phyloP scores from a whole-genome alignment of 2,888 invertebrate species.

The Myopa testacea region DNA sequence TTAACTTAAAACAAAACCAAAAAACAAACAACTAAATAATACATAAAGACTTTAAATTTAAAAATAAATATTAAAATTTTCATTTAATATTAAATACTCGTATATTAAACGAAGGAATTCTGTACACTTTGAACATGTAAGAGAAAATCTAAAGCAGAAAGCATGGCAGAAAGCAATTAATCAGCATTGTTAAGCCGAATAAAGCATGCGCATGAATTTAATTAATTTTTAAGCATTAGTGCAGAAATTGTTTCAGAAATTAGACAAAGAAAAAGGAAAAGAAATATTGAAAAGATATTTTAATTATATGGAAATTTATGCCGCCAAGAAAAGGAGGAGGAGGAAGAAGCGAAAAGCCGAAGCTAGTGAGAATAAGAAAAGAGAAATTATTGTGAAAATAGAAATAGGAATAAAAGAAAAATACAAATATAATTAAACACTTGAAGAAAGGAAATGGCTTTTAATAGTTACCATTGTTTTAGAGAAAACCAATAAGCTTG shows the following conservation, averaged over 20 bases:
- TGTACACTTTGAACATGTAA: not conserved
- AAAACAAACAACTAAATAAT: not conserved
- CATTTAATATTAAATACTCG: not conserved
- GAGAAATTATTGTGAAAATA: slow-evolving; percentile 25
- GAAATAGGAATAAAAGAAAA: slow-evolving; percentile 1
- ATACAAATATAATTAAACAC: not conserved
- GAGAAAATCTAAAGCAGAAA: not conserved
- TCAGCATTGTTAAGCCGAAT: not conserved
- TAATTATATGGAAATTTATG: not conserved
- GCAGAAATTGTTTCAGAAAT: slow-evolving; percentile 23
- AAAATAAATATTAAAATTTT: not conserved
- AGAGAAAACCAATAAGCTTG: too few species aligned
- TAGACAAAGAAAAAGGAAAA: slow-evolving; percentile 5
- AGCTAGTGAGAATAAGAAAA: slow-evolving; percentile 34
- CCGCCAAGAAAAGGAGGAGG: not conserved
- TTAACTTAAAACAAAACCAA: not conserved
- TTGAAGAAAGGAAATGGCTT: slow-evolving; percentile 10
- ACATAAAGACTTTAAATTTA: slow-evolving; percentile 19
- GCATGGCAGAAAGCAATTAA: slow-evolving; percentile 5
- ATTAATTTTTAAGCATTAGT: slow-evolving; percentile 34
- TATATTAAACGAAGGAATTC: not conserved
- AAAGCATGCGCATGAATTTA: slow-evolving; percentile 25
- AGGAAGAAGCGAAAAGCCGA: slow-evolving; percentile 4
- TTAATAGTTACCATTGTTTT: not conserved
- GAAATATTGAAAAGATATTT: not conserved